Evolutionary conservation across 2,797 vertebrate species (phyloP), one percentile per base, ranked within the genome.

Genomic region (Perodicticus potto): DNA sequence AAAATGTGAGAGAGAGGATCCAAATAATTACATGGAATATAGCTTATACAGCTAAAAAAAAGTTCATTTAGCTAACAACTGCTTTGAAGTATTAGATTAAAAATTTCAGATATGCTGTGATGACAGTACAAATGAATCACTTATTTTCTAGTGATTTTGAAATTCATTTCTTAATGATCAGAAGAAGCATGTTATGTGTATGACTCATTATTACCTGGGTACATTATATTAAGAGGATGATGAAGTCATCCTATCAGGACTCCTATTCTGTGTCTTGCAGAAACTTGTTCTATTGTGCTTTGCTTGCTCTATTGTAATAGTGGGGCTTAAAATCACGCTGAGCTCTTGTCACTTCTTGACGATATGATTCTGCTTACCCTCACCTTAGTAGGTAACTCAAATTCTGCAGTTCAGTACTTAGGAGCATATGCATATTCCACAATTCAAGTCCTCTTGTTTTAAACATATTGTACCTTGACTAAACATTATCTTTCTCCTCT

Each of bases 11-110:
- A 84, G 65, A 81, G 34, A 87, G 77, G 17, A 22, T 90, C 37
- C 55, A 91, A 45, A 61, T 77, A 77, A 91, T 19, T 89, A 17
- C 40, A 40, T 45, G 25, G 45, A 76, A 92, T 87, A 43, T 89
- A n/a, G 14, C 61, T 95, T 93, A n/a, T 91, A 78, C 57, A 80
- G 91, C 14, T 87, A 67, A 90, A 83, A 78, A 84, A 19, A 37
- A 3, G 5, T 80, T 37, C 16, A 95, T 84, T 89, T 43, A 89
- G 81, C 65, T 49, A 89, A 65, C 34, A 80, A 84, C 27, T 88
- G 67, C 23, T 88, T 85, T 95, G 57, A 92, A 92, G 13, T 90
- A 6, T 90, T 96, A 87, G 73, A 78, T 72, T 25, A 59, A 86
- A 72, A 77, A 29, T 12, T 61, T 67, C 53, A 61, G 40, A 70